Evolutionary conservation across 2,113 vertebrate genomes (phyloP).

Genomic region (Polypterus bichir): DNA sequence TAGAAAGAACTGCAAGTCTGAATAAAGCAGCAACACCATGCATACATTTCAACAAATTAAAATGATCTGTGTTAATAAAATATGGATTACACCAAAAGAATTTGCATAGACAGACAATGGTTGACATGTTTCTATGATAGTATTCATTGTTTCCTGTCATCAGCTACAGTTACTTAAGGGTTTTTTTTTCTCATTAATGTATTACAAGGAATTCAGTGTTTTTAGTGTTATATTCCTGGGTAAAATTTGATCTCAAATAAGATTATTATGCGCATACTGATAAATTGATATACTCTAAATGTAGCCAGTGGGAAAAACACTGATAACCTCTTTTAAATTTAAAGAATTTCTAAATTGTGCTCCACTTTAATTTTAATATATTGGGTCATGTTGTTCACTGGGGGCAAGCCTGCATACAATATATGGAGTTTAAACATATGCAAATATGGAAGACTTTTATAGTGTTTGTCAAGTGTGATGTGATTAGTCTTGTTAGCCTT

Average conservation of each 20-base stretch:
- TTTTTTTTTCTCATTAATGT: conserved; percentile 12
- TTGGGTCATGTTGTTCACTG: conserved; percentile 17
- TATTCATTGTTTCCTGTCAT: not conserved
- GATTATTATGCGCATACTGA: conserved; percentile 22
- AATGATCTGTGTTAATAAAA: conserved; percentile 18
- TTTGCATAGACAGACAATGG: conserved; percentile 25
- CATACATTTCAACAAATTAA: conserved; percentile 16
- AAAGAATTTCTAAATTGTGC: conserved; percentile 6
- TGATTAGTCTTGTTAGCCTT: conserved; percentile 5
- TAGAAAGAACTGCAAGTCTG: too few species aligned
- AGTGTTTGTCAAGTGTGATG: conserved; percentile 6
- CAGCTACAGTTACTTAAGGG: not conserved
- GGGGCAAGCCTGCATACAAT: conserved; percentile 18
- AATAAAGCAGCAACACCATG: too few species aligned
- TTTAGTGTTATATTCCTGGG: conserved; percentile 1
- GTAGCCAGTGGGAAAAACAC: conserved; percentile 20
- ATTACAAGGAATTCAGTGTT: not conserved
- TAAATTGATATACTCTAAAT: conserved; percentile 19
- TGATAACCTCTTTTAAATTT: conserved; percentile 27
- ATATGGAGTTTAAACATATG: conserved; percentile 33
- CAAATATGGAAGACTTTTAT: conserved; percentile 29
- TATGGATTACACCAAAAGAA: conserved; percentile 16
- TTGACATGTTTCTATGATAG: not conserved
- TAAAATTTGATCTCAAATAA: conserved; percentile 23
- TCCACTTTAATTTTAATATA: conserved; percentile 22